These are phyloP conservation scores for Albula goreensis DNA, from an alignment of 2,113 vertebrate genomes.

Conservation along the genomic window DNA sequence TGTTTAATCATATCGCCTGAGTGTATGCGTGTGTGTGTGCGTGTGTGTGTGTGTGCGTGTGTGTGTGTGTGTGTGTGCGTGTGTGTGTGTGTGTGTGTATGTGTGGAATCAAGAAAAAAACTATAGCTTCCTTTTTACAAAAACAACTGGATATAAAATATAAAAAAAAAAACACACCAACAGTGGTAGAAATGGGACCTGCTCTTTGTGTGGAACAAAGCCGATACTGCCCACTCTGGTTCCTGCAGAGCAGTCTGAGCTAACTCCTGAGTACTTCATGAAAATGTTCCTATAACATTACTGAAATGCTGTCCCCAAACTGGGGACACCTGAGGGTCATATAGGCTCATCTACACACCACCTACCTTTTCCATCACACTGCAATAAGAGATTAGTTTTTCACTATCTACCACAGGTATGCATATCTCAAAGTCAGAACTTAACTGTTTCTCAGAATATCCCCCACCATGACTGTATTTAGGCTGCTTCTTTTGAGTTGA, in stretches of 20 bases:
- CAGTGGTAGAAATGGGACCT: neutral
- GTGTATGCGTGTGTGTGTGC: neutral
- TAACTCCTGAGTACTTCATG: no score
- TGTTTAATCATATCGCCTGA: neutral
- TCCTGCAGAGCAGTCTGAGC: no score
- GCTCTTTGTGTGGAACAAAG: neutral
- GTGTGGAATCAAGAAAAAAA: neutral
- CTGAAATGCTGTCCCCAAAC: no score
- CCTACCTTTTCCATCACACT: neutral
- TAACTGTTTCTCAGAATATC: neutral
- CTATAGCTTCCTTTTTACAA: neutral
- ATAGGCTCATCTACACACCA: neutral
- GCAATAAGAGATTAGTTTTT: neutral
- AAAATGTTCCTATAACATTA: neutral
- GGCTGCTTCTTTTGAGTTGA: no score
- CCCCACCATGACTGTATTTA: no score
- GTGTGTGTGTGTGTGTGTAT: neutral
- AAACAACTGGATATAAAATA: neutral
- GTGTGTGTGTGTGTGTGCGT: conserved; percentile 9
- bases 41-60: neutral
- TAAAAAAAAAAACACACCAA: neutral
- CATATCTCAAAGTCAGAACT: neutral
- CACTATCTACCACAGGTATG: neutral
- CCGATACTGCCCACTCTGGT: neutral
- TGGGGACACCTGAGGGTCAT: neutral